Percentiles rank a stretch among this genome's conserved stretches.
These are phyloP conservation scores for Gallinago undulata DNA, from an alignment of 2,113 vertebrate genomes.

Conservation along the genomic window DNA sequence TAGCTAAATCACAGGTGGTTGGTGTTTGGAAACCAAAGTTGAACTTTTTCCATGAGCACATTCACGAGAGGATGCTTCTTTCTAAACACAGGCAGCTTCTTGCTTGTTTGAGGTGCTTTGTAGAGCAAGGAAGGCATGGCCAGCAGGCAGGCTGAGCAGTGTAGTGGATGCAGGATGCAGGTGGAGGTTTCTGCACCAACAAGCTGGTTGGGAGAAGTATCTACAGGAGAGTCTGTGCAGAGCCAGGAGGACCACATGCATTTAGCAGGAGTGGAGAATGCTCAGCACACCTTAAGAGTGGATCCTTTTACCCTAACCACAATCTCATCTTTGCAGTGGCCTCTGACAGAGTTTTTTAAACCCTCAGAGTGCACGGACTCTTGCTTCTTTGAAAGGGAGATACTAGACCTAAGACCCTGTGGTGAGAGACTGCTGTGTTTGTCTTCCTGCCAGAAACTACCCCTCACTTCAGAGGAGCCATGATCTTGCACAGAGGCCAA, in stretches of 20 bases:
- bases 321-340: background rate
- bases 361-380: background rate
- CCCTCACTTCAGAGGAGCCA: background rate
- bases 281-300: background rate
- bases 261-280: background rate
- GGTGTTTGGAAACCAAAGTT: background rate
- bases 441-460: background rate
- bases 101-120: background rate
- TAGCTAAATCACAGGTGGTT: fast-evolving
- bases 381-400: background rate
- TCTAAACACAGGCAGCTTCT: background rate
- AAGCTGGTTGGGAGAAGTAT: background rate
- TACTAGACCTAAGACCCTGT: background rate
- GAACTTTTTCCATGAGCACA: background rate
- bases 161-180: background rate
- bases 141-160: background rate
- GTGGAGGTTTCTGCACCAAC: background rate
- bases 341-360: background rate
- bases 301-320: background rate
- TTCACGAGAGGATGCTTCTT: background rate
- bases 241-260: background rate
- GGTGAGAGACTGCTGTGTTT: background rate
- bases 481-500: background rate
- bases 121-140: background rate
- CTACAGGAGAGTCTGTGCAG: fast-evolving